Evolutionary conservation across 2,113 vertebrate species (phyloP).

Genomic region (Cottus gobio): DNA sequence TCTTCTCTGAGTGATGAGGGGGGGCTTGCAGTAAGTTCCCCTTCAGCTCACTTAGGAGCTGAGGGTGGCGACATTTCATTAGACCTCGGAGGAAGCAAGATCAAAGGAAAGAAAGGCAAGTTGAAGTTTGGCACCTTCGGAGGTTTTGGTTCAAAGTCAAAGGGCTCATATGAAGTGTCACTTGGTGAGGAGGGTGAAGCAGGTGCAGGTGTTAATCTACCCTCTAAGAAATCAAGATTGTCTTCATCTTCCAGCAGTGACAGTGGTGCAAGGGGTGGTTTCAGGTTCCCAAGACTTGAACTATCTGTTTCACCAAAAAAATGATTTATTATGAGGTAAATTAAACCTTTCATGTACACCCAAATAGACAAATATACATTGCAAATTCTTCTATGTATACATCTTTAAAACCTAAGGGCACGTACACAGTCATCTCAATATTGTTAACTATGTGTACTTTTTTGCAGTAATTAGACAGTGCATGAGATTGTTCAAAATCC

Average conservation of each 20-base stretch:
- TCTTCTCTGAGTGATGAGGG: constrained; percentile 90
- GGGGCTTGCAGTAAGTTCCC: constrained; percentile 81
- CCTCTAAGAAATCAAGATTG: constrained; percentile 86
- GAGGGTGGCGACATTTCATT: constrained; percentile 82
- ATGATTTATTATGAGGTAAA: constrained; percentile 72
- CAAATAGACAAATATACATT: constrained; percentile 31
- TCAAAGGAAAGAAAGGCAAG: constrained; percentile 85
- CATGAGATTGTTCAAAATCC: constrained; percentile 77
- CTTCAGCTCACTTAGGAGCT: constrained; percentile 82
- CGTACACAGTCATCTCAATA: constrained; percentile 59
- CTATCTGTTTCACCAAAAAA: constrained; percentile 88
- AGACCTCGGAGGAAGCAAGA: constrained; percentile 80
- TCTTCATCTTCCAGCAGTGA: constrained; percentile 92
- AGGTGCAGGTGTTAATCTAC: constrained; percentile 75
- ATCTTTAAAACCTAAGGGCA: constrained; percentile 17
- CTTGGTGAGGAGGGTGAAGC: constrained; percentile 85
- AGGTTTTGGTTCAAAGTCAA: constrained; percentile 91
- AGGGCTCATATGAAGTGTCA: constrained; percentile 94
- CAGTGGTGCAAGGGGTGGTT: constrained; percentile 85
- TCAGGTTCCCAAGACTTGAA: constrained; percentile 85
- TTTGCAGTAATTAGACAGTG: constrained; percentile 50
- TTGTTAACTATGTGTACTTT: constrained; percentile 32
- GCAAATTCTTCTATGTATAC: constrained; percentile 4
- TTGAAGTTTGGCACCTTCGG: constrained; percentile 96
- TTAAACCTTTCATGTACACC: constrained; percentile 50